Evolutionary conservation across 2,888 invertebrate species (phyloP).

Genomic region (Rotaria socialis): DNA sequence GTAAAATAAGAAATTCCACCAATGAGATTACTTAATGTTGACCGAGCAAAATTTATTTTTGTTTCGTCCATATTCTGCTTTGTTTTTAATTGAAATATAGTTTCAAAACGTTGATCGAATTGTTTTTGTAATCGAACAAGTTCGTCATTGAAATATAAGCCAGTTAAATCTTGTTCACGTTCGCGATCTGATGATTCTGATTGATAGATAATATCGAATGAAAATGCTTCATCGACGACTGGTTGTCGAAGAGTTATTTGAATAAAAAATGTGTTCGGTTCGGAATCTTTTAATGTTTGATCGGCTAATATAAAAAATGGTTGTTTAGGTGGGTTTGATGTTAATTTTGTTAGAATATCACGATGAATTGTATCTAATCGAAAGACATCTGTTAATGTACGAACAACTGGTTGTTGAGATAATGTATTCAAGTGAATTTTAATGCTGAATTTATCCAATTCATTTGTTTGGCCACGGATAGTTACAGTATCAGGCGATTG

Average conservation of each 20-base stretch:
- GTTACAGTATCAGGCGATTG: conserved; percentile 59
- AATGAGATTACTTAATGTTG: conserved; percentile 64
- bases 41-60: conserved; percentile 72
- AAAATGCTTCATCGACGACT: conserved; percentile 67
- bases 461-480: conserved; percentile 72
- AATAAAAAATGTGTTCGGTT: conserved; percentile 59
- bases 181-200: conserved; percentile 64
- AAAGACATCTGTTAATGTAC: conserved; percentile 53
- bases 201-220: conserved; percentile 77
- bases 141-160: conserved; percentile 43
- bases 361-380: conserved; percentile 13
- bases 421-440: conserved; percentile 55
- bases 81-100: conserved; percentile 70
- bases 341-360: not conserved
- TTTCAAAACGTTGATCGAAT: conserved; percentile 71
- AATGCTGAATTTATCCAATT: conserved; percentile 73
- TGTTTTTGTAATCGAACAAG: conserved; percentile 40
- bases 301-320: not conserved
- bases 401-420: not conserved
- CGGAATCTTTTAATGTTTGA: conserved; percentile 49
- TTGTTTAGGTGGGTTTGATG: conserved; percentile 48
- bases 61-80: conserved; percentile 67
- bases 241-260: conserved; percentile 65
- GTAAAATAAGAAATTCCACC: conserved; percentile 46
- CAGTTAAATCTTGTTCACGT: conserved; percentile 57